Conservation (phyloP, 2,113 vertebrate genomes). For the Cyanoramphus novaezelandiae region DNA sequence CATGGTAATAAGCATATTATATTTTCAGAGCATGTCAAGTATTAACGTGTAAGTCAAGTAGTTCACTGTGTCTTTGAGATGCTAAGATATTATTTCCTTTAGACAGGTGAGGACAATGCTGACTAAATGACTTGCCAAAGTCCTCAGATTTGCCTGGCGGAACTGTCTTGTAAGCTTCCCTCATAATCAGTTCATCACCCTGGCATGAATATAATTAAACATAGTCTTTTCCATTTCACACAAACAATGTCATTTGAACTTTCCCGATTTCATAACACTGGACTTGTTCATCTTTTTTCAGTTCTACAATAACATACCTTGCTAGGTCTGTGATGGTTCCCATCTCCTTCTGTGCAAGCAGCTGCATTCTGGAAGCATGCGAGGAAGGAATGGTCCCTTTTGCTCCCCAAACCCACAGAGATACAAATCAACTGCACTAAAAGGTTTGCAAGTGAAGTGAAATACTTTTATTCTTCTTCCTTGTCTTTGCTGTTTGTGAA, state of each 20-base stretch:
- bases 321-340: background rate
- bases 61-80: background rate
- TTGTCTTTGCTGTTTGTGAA: slow-evolving; percentile 2
- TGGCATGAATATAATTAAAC: background rate
- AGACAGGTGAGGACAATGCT: background rate
- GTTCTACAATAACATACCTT: background rate
- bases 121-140: background rate
- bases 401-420: background rate
- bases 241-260: background rate
- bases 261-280: background rate
- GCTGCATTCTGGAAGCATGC: background rate
- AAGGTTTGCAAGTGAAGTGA: background rate
- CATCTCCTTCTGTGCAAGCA: background rate
- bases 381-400: background rate
- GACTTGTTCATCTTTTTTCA: background rate
- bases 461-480: background rate
- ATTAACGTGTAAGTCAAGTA: background rate
- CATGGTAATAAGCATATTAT: background rate
- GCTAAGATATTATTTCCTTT: background rate
- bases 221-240: background rate
- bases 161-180: background rate
- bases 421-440: background rate
- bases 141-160: background rate
- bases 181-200: background rate
- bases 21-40: background rate